phyloP scores from a whole-genome alignment of 2,888 invertebrate genomes.

The Rhynchonema sp. region DNA sequence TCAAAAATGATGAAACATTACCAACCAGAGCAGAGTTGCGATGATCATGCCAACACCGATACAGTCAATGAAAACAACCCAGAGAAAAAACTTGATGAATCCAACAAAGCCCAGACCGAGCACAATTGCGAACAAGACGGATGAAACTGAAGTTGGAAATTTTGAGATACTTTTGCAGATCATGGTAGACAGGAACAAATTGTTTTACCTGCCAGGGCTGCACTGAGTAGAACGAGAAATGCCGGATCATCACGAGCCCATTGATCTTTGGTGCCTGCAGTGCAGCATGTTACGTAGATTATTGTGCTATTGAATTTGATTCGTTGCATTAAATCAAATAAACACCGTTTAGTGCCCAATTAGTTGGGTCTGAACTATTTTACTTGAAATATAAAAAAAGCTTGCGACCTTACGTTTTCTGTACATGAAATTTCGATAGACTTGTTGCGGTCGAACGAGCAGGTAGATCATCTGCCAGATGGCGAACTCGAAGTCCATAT shows the following conservation, averaged over 20 bases:
- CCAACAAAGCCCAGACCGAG: slow-evolving; percentile 43
- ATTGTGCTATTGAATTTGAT: background rate
- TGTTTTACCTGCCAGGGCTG: slow-evolving; percentile 44
- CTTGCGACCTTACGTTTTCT: slow-evolving; percentile 65
- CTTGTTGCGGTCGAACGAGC: slow-evolving; percentile 80
- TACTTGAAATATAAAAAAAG: too few species aligned
- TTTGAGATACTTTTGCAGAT: background rate
- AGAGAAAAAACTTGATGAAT: slow-evolving; percentile 62
- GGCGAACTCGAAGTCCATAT: slow-evolving; percentile 99
- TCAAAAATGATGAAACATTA: background rate
- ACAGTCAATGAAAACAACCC: slow-evolving; percentile 82
- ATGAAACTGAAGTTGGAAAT: slow-evolving; percentile 47
- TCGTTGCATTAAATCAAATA: too few species aligned
- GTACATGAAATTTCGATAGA: slow-evolving; percentile 82
- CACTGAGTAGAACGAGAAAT: slow-evolving; percentile 69
- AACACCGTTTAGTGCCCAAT: too few species aligned
- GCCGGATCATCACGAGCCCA: slow-evolving; percentile 98
- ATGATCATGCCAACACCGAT: slow-evolving; percentile 65
- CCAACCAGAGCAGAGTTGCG: slow-evolving; percentile 66
- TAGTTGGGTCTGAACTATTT: too few species aligned
- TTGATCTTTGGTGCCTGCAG: slow-evolving; percentile 82
- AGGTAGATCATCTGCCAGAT: slow-evolving; percentile 97
- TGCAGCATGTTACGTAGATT: background rate
- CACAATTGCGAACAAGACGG: slow-evolving; percentile 64
- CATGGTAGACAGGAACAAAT: background rate